Conservation (phyloP, 2,797 vertebrate genomes). For the Sebastes paucispinis region DNA sequence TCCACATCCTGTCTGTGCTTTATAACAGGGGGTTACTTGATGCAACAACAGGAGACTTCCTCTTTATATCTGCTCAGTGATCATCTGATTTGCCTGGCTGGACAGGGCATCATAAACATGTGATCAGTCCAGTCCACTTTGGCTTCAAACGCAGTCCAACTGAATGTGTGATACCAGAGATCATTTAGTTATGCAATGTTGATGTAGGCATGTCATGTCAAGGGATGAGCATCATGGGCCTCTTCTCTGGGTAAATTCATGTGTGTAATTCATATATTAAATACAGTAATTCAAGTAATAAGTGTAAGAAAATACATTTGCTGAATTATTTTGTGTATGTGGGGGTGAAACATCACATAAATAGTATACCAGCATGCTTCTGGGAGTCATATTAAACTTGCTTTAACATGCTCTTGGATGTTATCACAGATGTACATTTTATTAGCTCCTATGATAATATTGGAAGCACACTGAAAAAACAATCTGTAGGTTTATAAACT, state of each 20-base stretch:
- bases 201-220: neutral
- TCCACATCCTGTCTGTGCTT: neutral
- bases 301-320: neutral
- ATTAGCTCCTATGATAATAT: neutral
- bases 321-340: neutral
- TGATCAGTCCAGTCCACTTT: neutral
- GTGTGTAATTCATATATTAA: neutral
- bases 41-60: neutral
- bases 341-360: neutral
- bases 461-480: neutral
- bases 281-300: neutral
- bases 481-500: neutral
- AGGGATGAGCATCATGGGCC: neutral
- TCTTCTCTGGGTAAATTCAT: neutral
- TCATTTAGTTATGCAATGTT: neutral
- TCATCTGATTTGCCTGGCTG: conserved; percentile 34
- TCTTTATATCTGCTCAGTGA: neutral
- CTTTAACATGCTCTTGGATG: neutral
- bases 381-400: neutral
- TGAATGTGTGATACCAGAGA: fast-evolving
- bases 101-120: neutral
- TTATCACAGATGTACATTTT: neutral
- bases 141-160: neutral
- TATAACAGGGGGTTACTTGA: neutral
- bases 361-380: neutral